These are phyloP conservation scores for Xanthia icteritia DNA, from an alignment of 2,888 invertebrate genomes.

Conservation along the genomic window DNA sequence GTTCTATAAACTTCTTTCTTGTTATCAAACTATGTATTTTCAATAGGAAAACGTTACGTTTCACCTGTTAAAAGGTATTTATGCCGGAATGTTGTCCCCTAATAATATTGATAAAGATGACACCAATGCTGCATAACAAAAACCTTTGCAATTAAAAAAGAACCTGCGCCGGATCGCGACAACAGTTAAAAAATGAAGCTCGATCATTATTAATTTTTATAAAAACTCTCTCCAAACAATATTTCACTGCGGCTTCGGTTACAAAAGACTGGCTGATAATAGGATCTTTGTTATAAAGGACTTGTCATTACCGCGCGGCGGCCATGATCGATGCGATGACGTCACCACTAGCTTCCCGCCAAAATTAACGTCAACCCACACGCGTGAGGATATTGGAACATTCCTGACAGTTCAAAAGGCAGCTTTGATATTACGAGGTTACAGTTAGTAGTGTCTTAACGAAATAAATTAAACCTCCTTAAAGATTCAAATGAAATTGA, in stretches of 20 bases:
- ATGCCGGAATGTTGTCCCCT: background rate
- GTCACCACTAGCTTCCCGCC: slow-evolving; percentile 37
- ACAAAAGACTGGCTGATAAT: slow-evolving; percentile 64
- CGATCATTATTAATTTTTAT: slow-evolving; percentile 59
- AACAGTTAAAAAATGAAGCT: slow-evolving; percentile 47
- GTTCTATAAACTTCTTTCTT: background rate
- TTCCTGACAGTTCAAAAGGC: background rate
- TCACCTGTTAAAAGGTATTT: background rate
- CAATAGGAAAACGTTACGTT: background rate
- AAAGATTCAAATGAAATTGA: background rate
- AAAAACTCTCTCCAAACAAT: slow-evolving; percentile 53
- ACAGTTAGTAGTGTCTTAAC: too few relatives aligned
- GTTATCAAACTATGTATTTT: background rate
- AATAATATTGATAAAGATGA: slow-evolving; percentile 14
- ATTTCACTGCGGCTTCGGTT: slow-evolving; percentile 53
- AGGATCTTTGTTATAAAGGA: slow-evolving; percentile 62
- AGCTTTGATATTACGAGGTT: background rate
- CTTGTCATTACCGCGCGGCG: slow-evolving; percentile 60
- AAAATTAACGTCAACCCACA: slow-evolving; percentile 37
- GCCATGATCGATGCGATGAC: slow-evolving; percentile 60
- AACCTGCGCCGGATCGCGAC: slow-evolving; percentile 20
- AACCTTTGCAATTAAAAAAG: slow-evolving; percentile 40
- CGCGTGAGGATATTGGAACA: slow-evolving; percentile 22
- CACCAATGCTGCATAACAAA: slow-evolving; percentile 12
- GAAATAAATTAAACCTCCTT: background rate